Evolutionary conservation across 2,888 invertebrate species (phyloP), one percentile per base, ranked within the genome.

Genomic region (Nowickia ferox): DNA sequence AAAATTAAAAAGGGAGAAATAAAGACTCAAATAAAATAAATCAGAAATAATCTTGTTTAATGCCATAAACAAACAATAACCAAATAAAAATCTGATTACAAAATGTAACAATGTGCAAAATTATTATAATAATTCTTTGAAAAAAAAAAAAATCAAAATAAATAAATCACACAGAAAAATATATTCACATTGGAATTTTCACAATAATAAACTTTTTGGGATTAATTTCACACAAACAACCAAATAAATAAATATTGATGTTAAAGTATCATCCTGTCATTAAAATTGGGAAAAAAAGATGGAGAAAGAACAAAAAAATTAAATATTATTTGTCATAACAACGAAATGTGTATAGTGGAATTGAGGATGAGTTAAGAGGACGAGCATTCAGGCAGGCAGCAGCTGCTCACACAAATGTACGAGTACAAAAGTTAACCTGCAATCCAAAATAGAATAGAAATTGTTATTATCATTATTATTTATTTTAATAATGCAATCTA

Each of bases 251-350:
- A 69, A 77, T 51, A 55, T 69, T 55, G 42, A 66, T 66, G 71
- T 66, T 69, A 42, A 80, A 53, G 59, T 61, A 80, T 76, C 57
- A 80, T 80, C 80, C 51, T 65, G 63, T 74, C 68, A 85, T 85
- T 81, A 80, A 59, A 69, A 66, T 44, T 53, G 22, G 13, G 38
- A 72, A 61, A 71, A 68, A 22, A n/a, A n/a, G n/a, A n/a, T n/a
- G n/a, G n/a, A 30, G 8, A 10, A 8, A 65, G 15, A 15, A 78
- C 51, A 61, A 63, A 19, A 61, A 55, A 65, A 15, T 38, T 69
- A 74, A 53, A 55, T 69, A 77, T 85, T 71, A 85, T 81, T 81
- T 77, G 61, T 42, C 74, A 81, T 85, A 42, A 63, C 77, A 74
- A 85, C 84, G 40, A 65, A 61, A 13, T 30, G 5, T 30, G 30